phyloP scores from a whole-genome alignment of 53 echinoderm and acorn worm species.

The Holothuria scabra region DNA sequence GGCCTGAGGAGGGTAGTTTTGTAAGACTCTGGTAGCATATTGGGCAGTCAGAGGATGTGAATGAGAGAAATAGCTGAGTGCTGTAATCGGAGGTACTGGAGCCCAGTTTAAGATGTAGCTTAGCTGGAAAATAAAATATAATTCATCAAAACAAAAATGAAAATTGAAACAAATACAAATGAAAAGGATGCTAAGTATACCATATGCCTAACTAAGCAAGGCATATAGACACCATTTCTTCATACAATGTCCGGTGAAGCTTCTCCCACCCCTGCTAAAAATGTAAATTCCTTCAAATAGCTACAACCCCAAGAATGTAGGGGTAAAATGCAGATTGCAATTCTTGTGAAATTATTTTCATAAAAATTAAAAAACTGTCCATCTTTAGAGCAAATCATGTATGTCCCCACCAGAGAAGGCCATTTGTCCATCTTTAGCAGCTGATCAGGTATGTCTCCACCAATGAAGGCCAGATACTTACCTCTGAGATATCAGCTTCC shows the following conservation, averaged over 20 bases:
- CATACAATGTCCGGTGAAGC: too few species aligned
- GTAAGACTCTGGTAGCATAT: conserved; percentile 88
- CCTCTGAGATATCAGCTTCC: conserved; percentile 94
- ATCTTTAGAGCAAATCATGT: too few species aligned
- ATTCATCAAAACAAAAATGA: background rate
- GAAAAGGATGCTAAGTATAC: background rate
- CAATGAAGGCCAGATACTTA: conserved; percentile 24
- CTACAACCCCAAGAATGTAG: background rate
- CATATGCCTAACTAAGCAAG: background rate
- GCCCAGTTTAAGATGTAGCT: conserved; percentile 91
- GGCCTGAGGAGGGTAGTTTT: conserved; percentile 84
- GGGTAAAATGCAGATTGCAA: too few species aligned
- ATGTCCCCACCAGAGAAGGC: too few species aligned
- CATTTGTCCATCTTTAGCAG: too few species aligned
- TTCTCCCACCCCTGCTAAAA: background rate
- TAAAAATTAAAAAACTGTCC: too few species aligned
- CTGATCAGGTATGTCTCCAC: too few species aligned
- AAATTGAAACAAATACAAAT: background rate
- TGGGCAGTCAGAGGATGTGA: conserved; percentile 95
- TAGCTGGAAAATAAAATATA: conserved; percentile 56
- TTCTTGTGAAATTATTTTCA: too few species aligned
- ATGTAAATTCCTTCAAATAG: background rate
- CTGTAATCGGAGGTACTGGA: conserved; percentile 87
- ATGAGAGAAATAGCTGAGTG: conserved; percentile 84
- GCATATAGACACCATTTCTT: background rate